Conservation (phyloP, 2,888 invertebrate genomes). For the Mesorhabditis spiculigera region DNA sequence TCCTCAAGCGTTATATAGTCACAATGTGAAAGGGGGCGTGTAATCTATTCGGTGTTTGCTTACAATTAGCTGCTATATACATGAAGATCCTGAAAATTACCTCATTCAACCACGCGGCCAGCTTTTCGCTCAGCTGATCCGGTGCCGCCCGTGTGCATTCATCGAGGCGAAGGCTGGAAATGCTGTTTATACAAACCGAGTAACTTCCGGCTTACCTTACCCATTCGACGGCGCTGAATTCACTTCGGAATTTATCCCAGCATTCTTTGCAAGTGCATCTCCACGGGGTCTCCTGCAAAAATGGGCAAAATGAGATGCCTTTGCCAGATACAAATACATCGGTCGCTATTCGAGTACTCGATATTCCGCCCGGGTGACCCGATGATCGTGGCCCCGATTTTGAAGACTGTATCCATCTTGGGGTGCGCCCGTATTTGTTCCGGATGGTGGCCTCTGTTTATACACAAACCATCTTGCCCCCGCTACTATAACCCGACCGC, state of each 20-base stretch:
- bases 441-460: too few relatives aligned
- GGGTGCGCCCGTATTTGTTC: too few relatives aligned
- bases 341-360: too few relatives aligned
- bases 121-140: slow-evolving; percentile 4
- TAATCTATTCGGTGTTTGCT: too few relatives aligned
- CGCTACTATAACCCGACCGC: too few relatives aligned
- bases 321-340: too few relatives aligned
- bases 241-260: neutral
- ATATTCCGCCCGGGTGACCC: too few relatives aligned
- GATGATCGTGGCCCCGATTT: too few relatives aligned
- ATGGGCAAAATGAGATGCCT: neutral
- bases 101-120: slow-evolving; percentile 5
- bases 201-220: neutral
- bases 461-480: too few relatives aligned
- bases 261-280: neutral
- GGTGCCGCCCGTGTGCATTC: neutral
- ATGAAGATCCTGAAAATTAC: neutral
- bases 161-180: neutral
- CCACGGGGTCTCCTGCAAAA: neutral
- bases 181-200: neutral
- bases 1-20: neutral
- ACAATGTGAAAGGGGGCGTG: too few relatives aligned
- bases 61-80: too few relatives aligned
- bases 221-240: neutral
- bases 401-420: too few relatives aligned